Conservation (phyloP, 2,888 invertebrate species). For the Xanthia icteritia region DNA sequence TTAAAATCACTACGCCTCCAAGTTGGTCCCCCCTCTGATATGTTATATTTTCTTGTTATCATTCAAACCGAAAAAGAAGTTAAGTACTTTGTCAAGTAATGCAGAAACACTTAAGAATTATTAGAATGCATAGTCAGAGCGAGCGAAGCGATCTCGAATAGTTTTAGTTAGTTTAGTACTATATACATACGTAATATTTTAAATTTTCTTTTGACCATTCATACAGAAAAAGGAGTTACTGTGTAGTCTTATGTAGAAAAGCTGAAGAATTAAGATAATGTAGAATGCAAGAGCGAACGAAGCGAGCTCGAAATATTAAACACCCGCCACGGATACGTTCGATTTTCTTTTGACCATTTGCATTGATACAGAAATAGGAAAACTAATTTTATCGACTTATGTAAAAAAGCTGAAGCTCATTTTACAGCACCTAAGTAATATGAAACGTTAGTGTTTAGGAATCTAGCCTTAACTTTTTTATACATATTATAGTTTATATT, state of each 20-base stretch:
- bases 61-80: no score
- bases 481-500: neutral
- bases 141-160: neutral
- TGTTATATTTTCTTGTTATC: neutral
- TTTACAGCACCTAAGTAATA: neutral
- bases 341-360: neutral
- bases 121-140: neutral
- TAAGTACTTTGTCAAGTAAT: neutral
- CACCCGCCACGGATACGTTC: no score
- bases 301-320: no score
- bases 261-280: no score
- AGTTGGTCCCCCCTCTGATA: no score
- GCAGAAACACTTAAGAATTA: neutral
- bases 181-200: no score
- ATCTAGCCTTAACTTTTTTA: neutral
- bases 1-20: no score
- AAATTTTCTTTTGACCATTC: no score
- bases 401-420: neutral
- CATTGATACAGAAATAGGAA: neutral
- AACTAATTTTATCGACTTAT: slow-evolving; percentile 3
- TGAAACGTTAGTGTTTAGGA: neutral
- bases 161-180: no score
- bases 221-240: no score
- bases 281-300: no score
- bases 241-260: no score